Evolutionary conservation across 2,113 vertebrate genomes (phyloP).

Genomic region (Heterotilapia buettikoferi): DNA sequence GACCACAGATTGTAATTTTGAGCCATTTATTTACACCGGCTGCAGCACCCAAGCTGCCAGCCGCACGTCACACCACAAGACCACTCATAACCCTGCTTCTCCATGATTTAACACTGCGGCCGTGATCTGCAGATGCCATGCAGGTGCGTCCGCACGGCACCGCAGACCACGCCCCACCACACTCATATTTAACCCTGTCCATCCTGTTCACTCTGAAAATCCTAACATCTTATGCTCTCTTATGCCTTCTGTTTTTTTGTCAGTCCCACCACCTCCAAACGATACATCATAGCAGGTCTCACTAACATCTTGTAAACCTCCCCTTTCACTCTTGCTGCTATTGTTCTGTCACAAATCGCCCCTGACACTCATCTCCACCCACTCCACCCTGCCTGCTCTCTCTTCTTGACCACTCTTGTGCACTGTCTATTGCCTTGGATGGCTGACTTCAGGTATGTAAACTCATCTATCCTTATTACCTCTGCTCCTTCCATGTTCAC

Average conservation of each 20-base stretch:
- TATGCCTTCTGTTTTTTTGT: neutral
- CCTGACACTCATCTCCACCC: neutral
- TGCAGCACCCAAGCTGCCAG: neutral
- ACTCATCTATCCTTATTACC: neutral
- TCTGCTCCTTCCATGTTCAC: neutral
- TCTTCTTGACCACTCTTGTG: neutral
- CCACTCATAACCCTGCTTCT: neutral
- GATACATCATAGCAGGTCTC: neutral
- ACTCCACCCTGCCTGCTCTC: neutral
- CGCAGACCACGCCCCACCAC: rapidly evolving
- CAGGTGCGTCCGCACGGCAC: neutral
- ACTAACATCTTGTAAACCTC: neutral
- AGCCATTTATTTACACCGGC: neutral
- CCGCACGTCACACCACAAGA: rapidly evolving
- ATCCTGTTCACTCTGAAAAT: neutral
- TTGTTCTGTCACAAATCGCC: neutral
- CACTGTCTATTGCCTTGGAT: neutral
- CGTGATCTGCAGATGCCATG: no score
- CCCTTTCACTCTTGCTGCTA: neutral
- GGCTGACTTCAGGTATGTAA: neutral
- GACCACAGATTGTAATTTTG: neutral
- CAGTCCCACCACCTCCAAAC: neutral
- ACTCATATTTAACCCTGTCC: neutral
- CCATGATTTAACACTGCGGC: no score
- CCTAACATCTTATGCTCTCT: neutral